phyloP scores from a whole-genome alignment of 1,140 invertebrate species.

The Magallana gigas region DNA sequence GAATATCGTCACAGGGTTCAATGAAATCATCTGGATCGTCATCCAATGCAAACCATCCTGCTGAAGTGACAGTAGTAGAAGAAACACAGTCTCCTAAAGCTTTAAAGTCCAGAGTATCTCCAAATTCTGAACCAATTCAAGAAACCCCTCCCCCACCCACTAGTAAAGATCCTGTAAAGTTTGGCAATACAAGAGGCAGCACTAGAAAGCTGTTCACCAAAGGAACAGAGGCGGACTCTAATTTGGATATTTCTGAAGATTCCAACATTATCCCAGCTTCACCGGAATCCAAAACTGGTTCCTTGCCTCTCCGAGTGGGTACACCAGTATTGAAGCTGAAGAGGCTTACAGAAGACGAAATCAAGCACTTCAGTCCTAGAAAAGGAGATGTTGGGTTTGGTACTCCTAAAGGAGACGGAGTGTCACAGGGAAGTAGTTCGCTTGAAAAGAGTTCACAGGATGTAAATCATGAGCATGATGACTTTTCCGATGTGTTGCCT shows the following conservation, averaged over 20 bases:
- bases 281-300: conserved; percentile 47
- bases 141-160: conserved; percentile 65
- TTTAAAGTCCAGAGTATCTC: conserved; percentile 19
- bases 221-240: conserved; percentile 1
- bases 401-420: neutral
- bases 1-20: neutral
- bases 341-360: conserved; percentile 68
- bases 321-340: conserved; percentile 69
- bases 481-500: conserved; percentile 65
- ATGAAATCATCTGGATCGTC: neutral
- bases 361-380: conserved; percentile 63
- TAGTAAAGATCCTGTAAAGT: neutral
- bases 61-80: conserved; percentile 62
- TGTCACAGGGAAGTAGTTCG: neutral
- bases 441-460: neutral
- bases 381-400: conserved; percentile 38
- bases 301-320: conserved; percentile 47
- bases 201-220: conserved; percentile 60
- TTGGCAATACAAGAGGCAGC: conserved; percentile 44
- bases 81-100: conserved; percentile 70
- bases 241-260: conserved; percentile 54
- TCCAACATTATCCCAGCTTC: conserved; percentile 65
- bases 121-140: conserved; percentile 45
- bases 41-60: neutral
- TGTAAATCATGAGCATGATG: conserved; percentile 59